Percentiles rank a stretch among this genome's conserved stretches.
These are phyloP conservation scores for Hesperophylax magnus DNA, from an alignment of 1,140 invertebrate species.

Conservation along the genomic window DNA sequence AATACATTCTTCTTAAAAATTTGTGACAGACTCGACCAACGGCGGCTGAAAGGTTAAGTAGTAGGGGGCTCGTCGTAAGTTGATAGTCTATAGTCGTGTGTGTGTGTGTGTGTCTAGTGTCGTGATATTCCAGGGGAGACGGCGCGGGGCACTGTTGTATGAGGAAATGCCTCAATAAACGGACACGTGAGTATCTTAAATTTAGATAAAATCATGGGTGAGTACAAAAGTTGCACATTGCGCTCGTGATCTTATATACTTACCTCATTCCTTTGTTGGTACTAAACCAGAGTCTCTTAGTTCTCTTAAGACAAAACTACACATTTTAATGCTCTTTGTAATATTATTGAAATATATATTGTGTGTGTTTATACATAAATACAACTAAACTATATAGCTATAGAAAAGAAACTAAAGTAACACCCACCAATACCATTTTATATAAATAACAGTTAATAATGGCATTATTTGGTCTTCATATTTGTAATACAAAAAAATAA, in stretches of 20 bases:
- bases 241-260: slow-evolving; percentile 14
- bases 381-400: too few relatives aligned
- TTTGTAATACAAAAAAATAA: neutral
- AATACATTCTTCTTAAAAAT: neutral
- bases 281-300: slow-evolving; percentile 55
- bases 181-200: slow-evolving; percentile 38
- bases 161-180: slow-evolving; percentile 28
- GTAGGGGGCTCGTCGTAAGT: neutral
- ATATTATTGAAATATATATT: slow-evolving; percentile 8
- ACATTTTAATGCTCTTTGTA: slow-evolving; percentile 19
- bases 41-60: neutral
- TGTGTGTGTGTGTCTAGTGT: too few relatives aligned
- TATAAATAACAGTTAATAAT: slow-evolving; percentile 37
- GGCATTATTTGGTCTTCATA: slow-evolving; percentile 45
- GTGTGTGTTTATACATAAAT: too few relatives aligned
- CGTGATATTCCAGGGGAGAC: too few relatives aligned
- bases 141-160: neutral
- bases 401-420: slow-evolving; percentile 12
- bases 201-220: slow-evolving; percentile 29
- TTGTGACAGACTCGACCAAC: too few relatives aligned
- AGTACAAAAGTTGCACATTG: slow-evolving; percentile 30
- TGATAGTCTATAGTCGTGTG: too few relatives aligned
- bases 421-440: slow-evolving; percentile 18
- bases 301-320: slow-evolving; percentile 54
- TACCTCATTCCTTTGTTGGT: slow-evolving; percentile 46